Base-by-base conservation (phyloP, 2,888 invertebrate species). In the Furcula furcula region DNA sequence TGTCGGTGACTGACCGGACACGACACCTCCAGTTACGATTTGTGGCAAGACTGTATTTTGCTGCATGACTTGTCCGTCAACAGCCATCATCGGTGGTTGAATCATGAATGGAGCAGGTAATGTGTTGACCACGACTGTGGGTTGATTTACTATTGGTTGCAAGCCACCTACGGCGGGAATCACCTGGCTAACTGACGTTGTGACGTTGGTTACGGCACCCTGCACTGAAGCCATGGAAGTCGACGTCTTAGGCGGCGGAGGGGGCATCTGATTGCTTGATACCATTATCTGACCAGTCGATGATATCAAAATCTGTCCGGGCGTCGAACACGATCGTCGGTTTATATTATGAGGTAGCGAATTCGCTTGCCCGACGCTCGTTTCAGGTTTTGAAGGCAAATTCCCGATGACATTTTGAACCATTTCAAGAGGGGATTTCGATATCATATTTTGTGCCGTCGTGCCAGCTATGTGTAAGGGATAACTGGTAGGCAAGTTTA, bases 101-200 rank as follows among this genome's bases (percentile, higher is more conserved):
- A 96, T 90, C 4, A 96, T 92, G 52, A 95, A 94, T 0, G 95
- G 95, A 10, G 94, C 90, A 29, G 93, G 94, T 43, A 96, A 79
- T 0, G 95, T 92, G 64, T 96, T 96, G 1, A 97, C 93, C 3
- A 97, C 90, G 0, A 95, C 94, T 0, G 95, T 93, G 15, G 94
- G 94, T 63, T 93, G 94, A 15, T 94, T 94, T 1, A 94, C 89
- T 10, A 94, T 91, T 3, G 93, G 91, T 51, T 92, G 93, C 1
- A 91, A 90, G 1, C 91, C 90, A 0, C 90, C 91, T 0, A 91
- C 91, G 0, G 92, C 90, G 1, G 93, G 92, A 21, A 92, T 90
- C 0, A 92, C 92, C 71, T 93, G 93, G 6, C 91, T 90, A 4
- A 92, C 90, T 0, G 93, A 90, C 0, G 91, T 91, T 1, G 91